Conservation (phyloP, 2,888 invertebrate species). For the Creontiades dilutus region DNA sequence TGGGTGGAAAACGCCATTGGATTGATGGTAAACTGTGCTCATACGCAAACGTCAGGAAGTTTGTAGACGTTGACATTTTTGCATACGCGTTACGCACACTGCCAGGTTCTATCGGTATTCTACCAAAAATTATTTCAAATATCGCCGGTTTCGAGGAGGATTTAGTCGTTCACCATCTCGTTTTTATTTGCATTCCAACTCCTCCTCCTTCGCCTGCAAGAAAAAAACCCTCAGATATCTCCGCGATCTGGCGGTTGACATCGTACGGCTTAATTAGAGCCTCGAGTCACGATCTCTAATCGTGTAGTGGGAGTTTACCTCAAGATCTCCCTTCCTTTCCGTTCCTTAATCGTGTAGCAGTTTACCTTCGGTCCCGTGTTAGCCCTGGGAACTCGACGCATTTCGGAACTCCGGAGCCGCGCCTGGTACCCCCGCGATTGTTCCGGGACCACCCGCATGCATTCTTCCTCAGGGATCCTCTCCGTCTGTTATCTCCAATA, state of each 20-base stretch:
- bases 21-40: no score
- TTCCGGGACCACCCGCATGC: conserved; percentile 67
- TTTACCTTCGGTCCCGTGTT: conserved; percentile 60
- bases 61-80: no score
- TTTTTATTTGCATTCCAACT: neutral
- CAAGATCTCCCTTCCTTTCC: neutral
- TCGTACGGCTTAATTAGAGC: conserved; percentile 70
- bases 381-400: conserved; percentile 57
- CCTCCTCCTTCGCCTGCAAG: neutral
- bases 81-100: no score
- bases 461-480: conserved; percentile 26
- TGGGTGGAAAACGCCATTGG: no score
- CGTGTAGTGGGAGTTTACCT: conserved; percentile 64
- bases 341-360: conserved; percentile 65
- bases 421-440: conserved; percentile 52
- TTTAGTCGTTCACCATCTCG: neutral
- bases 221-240: conserved; percentile 10
- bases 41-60: no score
- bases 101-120: no score
- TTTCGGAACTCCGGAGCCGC: conserved; percentile 53
- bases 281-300: conserved; percentile 70
- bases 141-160: no score
- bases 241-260: conserved; percentile 61
- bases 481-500: neutral
- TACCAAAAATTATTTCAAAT: no score